These are phyloP conservation scores for Chaetura pelagica DNA, from an alignment of 2,113 vertebrate species.

Conservation along the genomic window DNA sequence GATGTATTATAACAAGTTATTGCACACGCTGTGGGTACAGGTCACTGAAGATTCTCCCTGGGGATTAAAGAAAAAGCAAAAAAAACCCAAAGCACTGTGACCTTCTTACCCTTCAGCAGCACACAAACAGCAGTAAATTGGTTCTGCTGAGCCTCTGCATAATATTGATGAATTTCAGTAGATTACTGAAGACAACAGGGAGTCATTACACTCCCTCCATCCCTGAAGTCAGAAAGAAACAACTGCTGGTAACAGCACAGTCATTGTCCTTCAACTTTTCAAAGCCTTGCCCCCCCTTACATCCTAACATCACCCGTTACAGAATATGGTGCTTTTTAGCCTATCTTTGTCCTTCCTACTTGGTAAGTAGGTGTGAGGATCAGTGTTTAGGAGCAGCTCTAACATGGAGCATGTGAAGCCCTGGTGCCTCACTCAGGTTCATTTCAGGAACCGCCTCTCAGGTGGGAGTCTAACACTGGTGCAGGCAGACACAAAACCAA, in stretches of 20 bases:
- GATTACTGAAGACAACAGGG: background rate
- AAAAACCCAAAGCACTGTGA: background rate
- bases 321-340: background rate
- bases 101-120: background rate
- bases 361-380: background rate
- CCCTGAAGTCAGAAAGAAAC: background rate
- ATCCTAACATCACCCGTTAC: background rate
- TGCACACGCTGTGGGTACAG: background rate
- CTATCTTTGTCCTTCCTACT: background rate
- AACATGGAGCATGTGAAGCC: fast-evolving
- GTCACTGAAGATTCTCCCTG: background rate
- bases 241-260: background rate
- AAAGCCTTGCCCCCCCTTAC: background rate
- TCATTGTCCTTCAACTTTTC: background rate
- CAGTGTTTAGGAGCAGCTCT: background rate
- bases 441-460: fast-evolving
- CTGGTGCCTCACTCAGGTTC: background rate
- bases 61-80: background rate
- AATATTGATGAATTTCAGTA: background rate
- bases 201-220: background rate
- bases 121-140: background rate
- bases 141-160: background rate
- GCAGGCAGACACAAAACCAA: background rate
- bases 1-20: conserved; percentile 3
- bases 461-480: background rate